Conservation (phyloP, 2,888 invertebrate genomes). For the Yponomeuta malinellus region DNA sequence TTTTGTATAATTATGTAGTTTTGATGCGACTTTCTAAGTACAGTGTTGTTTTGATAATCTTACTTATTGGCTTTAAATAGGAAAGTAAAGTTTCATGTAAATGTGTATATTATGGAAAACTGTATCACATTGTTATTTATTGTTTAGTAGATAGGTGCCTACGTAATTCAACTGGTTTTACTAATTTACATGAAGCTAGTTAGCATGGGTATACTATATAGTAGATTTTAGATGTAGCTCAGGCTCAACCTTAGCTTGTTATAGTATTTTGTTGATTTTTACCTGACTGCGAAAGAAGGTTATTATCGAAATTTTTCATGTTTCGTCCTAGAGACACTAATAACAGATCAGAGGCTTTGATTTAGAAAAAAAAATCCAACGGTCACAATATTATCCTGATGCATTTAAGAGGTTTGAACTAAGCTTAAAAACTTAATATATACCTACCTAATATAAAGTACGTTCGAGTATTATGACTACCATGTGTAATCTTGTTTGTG, state of each 20-base stretch:
- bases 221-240: no score
- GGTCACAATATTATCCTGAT: not conserved
- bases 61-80: not conserved
- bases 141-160: not conserved
- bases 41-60: not conserved
- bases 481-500: slow-evolving; percentile 35
- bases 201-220: not conserved
- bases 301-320: no score
- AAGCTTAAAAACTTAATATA: slow-evolving; percentile 19
- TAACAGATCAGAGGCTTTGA: not conserved
- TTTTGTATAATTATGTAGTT: not conserved
- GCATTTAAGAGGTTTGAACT: not conserved
- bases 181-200: not conserved
- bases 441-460: slow-evolving; percentile 31
- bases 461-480: slow-evolving; percentile 31
- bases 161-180: not conserved
- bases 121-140: not conserved
- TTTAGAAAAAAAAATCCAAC: not conserved
- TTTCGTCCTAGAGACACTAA: no score
- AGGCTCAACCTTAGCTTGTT: no score
- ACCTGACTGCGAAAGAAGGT: no score
- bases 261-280: no score
- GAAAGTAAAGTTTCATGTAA: not conserved
- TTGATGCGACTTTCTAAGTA: not conserved
- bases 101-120: not conserved